Percentiles rank a stretch among this genome's conserved stretches.
Conservation (phyloP, 2,888 invertebrate species). For the Minunthozetes semirufus region DNA sequence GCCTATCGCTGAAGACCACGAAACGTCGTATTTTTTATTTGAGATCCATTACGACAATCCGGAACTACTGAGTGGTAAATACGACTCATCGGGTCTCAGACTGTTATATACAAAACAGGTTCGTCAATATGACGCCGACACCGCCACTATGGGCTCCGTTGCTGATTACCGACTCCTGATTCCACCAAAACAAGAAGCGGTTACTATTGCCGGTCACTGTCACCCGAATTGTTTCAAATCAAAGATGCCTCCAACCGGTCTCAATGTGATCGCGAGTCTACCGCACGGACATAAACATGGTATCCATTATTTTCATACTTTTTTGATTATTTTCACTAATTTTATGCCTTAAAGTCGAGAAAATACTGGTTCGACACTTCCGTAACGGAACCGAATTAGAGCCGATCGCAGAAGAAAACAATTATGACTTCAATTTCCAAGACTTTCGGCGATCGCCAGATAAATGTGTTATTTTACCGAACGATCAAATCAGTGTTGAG, state of each 20-base stretch:
- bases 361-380: slow-evolving; percentile 60
- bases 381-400: slow-evolving; percentile 66
- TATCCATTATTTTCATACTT: neutral
- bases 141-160: slow-evolving; percentile 69
- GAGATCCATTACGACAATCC: slow-evolving; percentile 87
- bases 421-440: slow-evolving; percentile 77
- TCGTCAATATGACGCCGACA: slow-evolving; percentile 68
- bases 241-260: slow-evolving; percentile 61
- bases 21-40: slow-evolving; percentile 71
- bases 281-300: slow-evolving; percentile 55
- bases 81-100: slow-evolving; percentile 58
- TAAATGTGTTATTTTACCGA: slow-evolving; percentile 37
- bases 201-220: slow-evolving; percentile 74
- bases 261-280: slow-evolving; percentile 72
- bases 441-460: slow-evolving; percentile 31
- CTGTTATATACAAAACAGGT: slow-evolving; percentile 68
- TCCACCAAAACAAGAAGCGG: slow-evolving; percentile 69
- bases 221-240: slow-evolving; percentile 66
- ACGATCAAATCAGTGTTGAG: slow-evolving; percentile 43
- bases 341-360: slow-evolving; percentile 47
- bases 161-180: slow-evolving; percentile 73
- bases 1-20: slow-evolving; percentile 73
- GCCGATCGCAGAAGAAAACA: slow-evolving; percentile 67
- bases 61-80: slow-evolving; percentile 47
- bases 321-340: neutral